These are phyloP conservation scores for Haemorhous mexicanus DNA, from an alignment of 2,113 vertebrate species.

Conservation along the genomic window DNA sequence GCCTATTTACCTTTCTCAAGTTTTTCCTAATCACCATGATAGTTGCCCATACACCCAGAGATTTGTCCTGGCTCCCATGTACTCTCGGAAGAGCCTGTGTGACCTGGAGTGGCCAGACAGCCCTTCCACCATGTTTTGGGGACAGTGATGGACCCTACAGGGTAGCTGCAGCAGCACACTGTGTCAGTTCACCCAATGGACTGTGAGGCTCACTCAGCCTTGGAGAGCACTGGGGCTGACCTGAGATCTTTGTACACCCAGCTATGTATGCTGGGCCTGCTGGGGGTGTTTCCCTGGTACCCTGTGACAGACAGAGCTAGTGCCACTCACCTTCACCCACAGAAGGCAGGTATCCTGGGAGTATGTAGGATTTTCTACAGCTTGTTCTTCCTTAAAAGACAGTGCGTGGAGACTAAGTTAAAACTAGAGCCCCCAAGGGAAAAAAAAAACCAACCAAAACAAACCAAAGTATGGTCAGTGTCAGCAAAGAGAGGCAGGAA, in stretches of 20 bases:
- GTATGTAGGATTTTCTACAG: rapidly evolving
- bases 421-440: neutral
- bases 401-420: neutral
- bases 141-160: neutral
- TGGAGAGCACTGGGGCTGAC: neutral
- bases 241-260: neutral
- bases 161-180: neutral
- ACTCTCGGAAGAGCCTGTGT: neutral
- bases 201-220: neutral
- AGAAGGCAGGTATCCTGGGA: neutral
- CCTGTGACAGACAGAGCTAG: neutral
- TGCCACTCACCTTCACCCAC: neutral
- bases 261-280: neutral
- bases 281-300: neutral
- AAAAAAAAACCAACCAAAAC: neutral
- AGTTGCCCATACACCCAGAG: neutral
- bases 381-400: neutral
- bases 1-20: neutral
- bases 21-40: neutral
- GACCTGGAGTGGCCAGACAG: neutral
- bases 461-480: neutral
- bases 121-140: neutral
- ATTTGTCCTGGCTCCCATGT: neutral
- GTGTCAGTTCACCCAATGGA: neutral
- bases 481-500: neutral